A percentile compares a stretch with the other conserved stretches of the same genome.
phyloP scores from a whole-genome alignment of 2,797 vertebrate species.

The Onychomys torridus region DNA sequence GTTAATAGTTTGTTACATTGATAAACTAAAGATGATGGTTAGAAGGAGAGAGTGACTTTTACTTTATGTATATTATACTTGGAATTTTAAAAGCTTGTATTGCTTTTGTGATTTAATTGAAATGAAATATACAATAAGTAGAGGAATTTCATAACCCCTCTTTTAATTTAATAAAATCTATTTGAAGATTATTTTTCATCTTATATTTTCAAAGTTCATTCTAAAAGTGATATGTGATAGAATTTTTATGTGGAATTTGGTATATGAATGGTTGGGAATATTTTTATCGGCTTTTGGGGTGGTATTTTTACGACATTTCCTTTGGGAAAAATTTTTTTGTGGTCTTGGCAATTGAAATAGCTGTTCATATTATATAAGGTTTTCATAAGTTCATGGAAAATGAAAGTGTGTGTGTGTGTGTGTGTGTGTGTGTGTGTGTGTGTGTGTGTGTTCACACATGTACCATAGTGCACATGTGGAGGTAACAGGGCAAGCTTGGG shows the following conservation, averaged over 20 bases:
- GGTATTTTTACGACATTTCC: background rate
- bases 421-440: background rate
- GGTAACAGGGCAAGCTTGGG: background rate
- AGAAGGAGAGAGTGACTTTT: background rate
- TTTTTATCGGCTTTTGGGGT: slow-evolving; percentile 23
- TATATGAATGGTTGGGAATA: background rate
- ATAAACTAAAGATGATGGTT: background rate
- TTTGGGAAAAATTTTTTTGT: background rate
- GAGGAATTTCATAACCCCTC: background rate
- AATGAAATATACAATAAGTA: slow-evolving; percentile 40
- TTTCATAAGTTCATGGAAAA: background rate
- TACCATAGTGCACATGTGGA: no score
- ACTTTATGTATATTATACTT: background rate
- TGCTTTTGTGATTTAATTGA: slow-evolving; percentile 51
- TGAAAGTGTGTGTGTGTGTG: background rate
- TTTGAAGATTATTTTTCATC: background rate
- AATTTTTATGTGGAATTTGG: background rate
- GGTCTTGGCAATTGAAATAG: background rate
- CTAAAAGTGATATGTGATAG: background rate
- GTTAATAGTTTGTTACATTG: slow-evolving; percentile 42
- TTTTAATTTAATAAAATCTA: background rate
- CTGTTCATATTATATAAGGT: background rate
- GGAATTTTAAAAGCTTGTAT: background rate
- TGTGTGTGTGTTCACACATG: background rate
- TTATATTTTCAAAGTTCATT: slow-evolving; percentile 29